Evolutionary conservation across 2,888 invertebrate genomes (phyloP).

Genomic region (Chymomyza fuscimana): DNA sequence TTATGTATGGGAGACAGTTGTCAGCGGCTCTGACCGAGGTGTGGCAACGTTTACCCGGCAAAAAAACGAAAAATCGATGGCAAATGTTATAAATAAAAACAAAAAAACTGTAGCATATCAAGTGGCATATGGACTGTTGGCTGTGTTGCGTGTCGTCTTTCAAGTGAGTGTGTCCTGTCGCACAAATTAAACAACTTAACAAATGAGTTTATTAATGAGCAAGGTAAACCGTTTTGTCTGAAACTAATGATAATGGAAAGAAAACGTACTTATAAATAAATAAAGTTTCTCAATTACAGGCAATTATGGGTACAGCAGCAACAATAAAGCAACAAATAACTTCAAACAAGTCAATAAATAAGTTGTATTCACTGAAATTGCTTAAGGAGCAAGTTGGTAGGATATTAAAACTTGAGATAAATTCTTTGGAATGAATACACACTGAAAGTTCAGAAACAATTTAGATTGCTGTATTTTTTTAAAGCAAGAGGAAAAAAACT

Average conservation of each 20-base stretch:
- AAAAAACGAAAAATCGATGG: constrained; percentile 46
- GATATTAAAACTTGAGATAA: too few species aligned
- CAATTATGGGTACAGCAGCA: neutral
- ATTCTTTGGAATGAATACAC: too few species aligned
- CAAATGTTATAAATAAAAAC: constrained; percentile 7
- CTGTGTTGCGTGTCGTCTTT: constrained; percentile 42
- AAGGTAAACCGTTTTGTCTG: constrained; percentile 32
- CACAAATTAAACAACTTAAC: constrained; percentile 44
- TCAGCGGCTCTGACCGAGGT: constrained; percentile 20
- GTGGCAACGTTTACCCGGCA: constrained; percentile 14
- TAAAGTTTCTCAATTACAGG: neutral
- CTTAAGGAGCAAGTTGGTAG: neutral
- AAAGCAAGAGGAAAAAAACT: too few species aligned
- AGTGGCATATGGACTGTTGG: constrained; percentile 17
- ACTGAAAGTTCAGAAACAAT: too few species aligned
- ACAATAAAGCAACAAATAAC: neutral
- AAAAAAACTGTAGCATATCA: too few species aligned
- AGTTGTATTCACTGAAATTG: neutral
- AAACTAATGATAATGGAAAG: neutral
- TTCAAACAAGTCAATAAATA: neutral
- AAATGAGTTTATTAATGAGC: constrained; percentile 58
- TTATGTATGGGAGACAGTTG: constrained; percentile 29
- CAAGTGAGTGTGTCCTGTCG: neutral
- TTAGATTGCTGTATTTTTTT: too few species aligned
- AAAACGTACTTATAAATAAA: neutral